A percentile compares a stretch with the other conserved stretches of the same genome.
Evolutionary conservation across 2,888 invertebrate species (phyloP).

Genomic region (Coelogynopora nodosa): DNA sequence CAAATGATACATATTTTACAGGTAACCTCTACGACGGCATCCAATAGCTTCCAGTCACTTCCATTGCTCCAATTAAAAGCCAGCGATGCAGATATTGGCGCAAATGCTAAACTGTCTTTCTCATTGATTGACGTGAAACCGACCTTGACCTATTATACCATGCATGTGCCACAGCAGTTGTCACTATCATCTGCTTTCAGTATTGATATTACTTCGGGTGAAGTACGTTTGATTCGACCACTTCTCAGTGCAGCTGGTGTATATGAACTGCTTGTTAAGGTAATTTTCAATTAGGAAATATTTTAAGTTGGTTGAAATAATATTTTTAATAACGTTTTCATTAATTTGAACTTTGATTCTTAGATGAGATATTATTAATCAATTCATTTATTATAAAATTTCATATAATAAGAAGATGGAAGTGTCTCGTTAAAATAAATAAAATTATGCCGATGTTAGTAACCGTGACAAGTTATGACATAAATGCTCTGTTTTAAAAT

Average conservation of each 20-base stretch:
- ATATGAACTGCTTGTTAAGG: neutral
- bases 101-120: neutral
- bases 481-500: no score
- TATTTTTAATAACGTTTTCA: no score
- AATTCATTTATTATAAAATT: no score
- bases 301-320: neutral
- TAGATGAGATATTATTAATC: no score
- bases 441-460: no score
- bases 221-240: neutral
- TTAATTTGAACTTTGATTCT: no score
- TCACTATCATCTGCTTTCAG: neutral
- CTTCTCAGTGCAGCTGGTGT: neutral
- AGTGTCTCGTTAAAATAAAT: no score
- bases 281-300: neutral
- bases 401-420: no score
- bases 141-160: constrained; percentile 4
- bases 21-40: neutral
- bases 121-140: neutral
- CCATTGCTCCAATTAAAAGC: neutral
- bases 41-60: no score
- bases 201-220: neutral
- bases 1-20: neutral
- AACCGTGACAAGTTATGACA: no score
- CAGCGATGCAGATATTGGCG: neutral
- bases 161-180: neutral